These are phyloP conservation scores for Scatophagus argus DNA, from an alignment of 2,113 vertebrate species.

Conservation along the genomic window DNA sequence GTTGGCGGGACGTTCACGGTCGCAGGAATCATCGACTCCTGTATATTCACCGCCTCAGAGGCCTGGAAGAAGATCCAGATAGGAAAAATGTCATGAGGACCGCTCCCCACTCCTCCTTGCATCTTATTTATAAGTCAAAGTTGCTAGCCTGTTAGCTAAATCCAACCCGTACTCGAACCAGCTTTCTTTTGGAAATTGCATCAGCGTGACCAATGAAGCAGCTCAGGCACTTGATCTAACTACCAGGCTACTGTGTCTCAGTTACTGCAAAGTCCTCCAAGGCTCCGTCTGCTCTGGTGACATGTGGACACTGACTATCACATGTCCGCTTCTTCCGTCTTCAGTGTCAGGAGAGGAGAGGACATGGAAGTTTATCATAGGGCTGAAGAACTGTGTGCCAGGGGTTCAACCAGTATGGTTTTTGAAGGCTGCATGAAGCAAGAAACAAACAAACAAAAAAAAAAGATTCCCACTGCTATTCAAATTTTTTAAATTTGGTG, in stretches of 20 bases:
- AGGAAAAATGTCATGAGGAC: conserved; percentile 92
- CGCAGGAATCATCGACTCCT: conserved; percentile 97
- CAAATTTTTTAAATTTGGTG: conserved; percentile 8
- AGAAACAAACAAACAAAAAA: conserved; percentile 9
- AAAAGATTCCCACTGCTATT: conserved; percentile 4
- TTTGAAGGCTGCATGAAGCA: conserved; percentile 41
- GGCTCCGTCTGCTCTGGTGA: conserved; percentile 51
- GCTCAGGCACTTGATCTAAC: conserved; percentile 55
- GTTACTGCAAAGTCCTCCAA: conserved; percentile 54
- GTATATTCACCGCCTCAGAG: conserved; percentile 98
- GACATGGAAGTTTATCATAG: conserved; percentile 39
- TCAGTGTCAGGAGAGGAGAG: conserved; percentile 36
- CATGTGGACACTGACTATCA: conserved; percentile 47
- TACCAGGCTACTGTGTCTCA: conserved; percentile 66
- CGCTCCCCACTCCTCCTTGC: not conserved
- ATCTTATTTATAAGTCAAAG: conserved; percentile 69
- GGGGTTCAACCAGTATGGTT: conserved; percentile 9
- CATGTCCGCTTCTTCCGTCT: conserved; percentile 56
- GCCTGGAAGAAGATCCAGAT: conserved; percentile 99
- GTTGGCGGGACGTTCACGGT: conserved; percentile 98
- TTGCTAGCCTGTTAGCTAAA: conserved; percentile 70
- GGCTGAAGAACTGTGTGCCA: conserved; percentile 39
- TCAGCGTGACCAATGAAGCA: conserved; percentile 31
- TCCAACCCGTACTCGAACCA: conserved; percentile 40
- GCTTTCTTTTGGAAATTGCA: conserved; percentile 47